These are phyloP conservation scores for Masnerella sp. DNA, from an alignment of 2,888 invertebrate species.

Conservation along the genomic window DNA sequence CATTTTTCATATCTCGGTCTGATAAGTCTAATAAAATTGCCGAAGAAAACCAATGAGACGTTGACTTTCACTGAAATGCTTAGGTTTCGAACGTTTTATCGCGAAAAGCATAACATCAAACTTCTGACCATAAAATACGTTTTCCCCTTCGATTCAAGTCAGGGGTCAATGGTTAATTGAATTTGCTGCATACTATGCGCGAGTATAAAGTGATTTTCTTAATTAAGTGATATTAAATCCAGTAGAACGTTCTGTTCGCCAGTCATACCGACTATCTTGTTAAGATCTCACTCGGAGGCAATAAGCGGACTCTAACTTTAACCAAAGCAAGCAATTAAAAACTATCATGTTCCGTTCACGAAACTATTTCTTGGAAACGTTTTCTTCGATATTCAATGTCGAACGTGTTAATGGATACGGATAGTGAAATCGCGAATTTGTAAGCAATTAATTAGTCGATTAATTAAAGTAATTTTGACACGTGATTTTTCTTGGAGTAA, in stretches of 20 bases:
- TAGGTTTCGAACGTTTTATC: too few relatives aligned
- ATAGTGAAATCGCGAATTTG: too few relatives aligned
- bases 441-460: too few relatives aligned
- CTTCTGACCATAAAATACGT: not conserved
- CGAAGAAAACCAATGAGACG: not conserved
- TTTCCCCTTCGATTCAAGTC: conserved; percentile 4
- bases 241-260: conserved; percentile 1
- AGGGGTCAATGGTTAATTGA: conserved; percentile 34
- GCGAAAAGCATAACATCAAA: not conserved
- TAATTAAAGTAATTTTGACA: too few relatives aligned
- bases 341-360: not conserved
- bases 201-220: conserved; percentile 28
- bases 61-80: not conserved
- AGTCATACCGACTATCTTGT: conserved; percentile 8
- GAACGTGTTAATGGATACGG: too few relatives aligned
- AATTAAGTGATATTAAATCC: conserved; percentile 30
- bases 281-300: conserved; percentile 9
- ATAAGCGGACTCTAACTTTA: not conserved
- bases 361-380: too few relatives aligned
- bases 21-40: too few relatives aligned
- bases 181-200: conserved; percentile 9
- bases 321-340: not conserved
- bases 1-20: too few relatives aligned
- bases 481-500: too few relatives aligned
- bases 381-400: too few relatives aligned